Percentiles rank a stretch among this genome's conserved stretches.
phyloP scores from a whole-genome alignment of 2,113 vertebrate species.

The Chamaetylas fuelleborni region DNA sequence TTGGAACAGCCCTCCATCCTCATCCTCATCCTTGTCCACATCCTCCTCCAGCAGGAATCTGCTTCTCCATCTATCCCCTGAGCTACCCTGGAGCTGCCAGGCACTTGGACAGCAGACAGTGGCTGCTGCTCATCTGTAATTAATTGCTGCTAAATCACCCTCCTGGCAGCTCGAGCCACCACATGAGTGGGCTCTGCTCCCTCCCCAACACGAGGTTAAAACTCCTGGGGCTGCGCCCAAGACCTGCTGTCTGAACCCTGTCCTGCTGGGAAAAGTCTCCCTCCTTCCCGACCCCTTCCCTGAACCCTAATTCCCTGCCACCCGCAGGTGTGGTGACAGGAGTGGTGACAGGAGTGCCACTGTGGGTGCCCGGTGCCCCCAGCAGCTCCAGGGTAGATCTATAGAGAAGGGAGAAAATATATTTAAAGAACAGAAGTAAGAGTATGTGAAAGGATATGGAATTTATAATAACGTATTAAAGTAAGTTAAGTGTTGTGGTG shows the following conservation, averaged over 20 bases:
- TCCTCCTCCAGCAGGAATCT: not conserved
- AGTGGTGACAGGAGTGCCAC: rapidly evolving
- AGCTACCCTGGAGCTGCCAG: not conserved
- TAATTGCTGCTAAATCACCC: conserved; percentile 10
- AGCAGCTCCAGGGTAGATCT: not conserved
- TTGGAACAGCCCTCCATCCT: not conserved
- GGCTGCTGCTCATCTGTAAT: conserved; percentile 32
- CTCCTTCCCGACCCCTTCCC: not conserved
- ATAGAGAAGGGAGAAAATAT: no score
- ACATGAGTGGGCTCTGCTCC: rapidly evolving
- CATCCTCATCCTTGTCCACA: not conserved
- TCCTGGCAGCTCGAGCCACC: not conserved
- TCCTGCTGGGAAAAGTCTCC: not conserved
- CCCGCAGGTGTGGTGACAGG: not conserved
- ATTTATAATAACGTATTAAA: no score
- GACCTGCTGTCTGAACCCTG: not conserved
- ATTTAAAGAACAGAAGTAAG: no score
- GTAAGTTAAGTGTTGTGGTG: no score
- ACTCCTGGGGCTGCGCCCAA: not conserved
- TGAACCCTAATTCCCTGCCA: no score
- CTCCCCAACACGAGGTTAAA: not conserved
- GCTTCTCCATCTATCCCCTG: rapidly evolving
- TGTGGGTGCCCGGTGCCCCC: rapidly evolving
- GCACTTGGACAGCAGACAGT: not conserved
- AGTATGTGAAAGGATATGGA: no score